phyloP scores from a whole-genome alignment of 2,113 vertebrate species.

The Gyps fulvus region DNA sequence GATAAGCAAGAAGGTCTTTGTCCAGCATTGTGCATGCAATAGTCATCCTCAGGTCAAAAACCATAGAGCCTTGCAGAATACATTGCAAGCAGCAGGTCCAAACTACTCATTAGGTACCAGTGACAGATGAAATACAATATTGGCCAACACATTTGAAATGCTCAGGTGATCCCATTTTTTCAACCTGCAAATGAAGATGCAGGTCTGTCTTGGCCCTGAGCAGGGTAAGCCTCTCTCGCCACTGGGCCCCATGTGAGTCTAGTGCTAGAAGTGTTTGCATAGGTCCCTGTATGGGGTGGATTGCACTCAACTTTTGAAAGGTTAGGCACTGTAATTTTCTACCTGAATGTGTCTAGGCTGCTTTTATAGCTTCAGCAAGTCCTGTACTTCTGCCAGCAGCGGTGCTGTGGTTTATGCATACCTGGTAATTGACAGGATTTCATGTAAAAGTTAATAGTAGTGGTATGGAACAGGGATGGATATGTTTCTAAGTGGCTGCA shows the following conservation, averaged over 20 bases:
- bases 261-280: neutral
- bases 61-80: neutral
- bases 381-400: neutral
- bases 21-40: neutral
- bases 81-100: neutral
- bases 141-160: neutral
- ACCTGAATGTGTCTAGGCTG: neutral
- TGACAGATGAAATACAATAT: neutral
- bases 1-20: neutral
- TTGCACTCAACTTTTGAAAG: neutral
- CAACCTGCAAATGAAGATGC: neutral
- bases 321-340: neutral
- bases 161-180: neutral
- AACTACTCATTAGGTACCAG: neutral
- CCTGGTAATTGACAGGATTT: conserved; percentile 16
- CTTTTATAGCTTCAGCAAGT: conserved; percentile 8
- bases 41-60: neutral
- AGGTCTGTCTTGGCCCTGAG: neutral
- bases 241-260: neutral
- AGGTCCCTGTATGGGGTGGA: neutral
- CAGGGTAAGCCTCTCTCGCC: neutral
- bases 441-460: conserved; percentile 43
- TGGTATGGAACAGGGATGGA: neutral
- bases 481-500: conserved; percentile 6
- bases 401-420: conserved; percentile 36